Conservation (phyloP, 2,888 invertebrate species). For the Parnassius mnemosyne region DNA sequence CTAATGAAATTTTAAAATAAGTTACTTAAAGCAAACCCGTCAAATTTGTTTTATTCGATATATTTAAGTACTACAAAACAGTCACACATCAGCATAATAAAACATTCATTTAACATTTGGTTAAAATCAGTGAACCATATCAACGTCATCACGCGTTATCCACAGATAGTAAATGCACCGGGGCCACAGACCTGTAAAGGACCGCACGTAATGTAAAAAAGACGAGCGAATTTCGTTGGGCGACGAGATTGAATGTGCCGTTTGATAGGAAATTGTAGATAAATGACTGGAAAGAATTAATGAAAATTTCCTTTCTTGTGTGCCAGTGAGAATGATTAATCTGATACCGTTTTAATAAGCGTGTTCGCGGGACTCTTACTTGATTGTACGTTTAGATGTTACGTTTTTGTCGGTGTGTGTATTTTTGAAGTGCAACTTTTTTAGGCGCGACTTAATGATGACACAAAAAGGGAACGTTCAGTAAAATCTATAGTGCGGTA, state of each 20-base stretch:
- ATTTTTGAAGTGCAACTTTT: too few relatives aligned
- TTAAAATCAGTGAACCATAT: conserved; percentile 1
- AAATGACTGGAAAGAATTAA: conserved; percentile 40
- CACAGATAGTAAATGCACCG: conserved; percentile 14
- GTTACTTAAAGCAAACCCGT: too few relatives aligned
- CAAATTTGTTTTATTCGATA: too few relatives aligned
- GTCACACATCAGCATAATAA: background rate
- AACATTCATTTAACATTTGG: background rate
- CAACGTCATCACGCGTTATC: conserved; percentile 13
- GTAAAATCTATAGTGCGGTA: too few relatives aligned
- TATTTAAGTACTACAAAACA: too few relatives aligned
- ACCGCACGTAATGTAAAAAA: conserved; percentile 28
- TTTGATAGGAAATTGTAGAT: conserved; percentile 41
- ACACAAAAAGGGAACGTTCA: too few relatives aligned
- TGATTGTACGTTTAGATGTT: too few relatives aligned
- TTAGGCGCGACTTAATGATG: too few relatives aligned
- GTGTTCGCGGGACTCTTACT: background rate
- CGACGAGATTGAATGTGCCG: conserved; percentile 30
- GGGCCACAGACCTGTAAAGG: conserved; percentile 12
- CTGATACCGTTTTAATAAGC: conserved; percentile 6
- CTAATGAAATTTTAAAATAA: too few relatives aligned
- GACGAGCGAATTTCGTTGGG: conserved; percentile 12
- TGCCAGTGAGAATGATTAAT: background rate
- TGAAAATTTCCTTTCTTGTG: conserved; percentile 28
- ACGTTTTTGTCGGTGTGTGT: too few relatives aligned